Conservation (phyloP, 2,113 vertebrate genomes). For the Paraplagusia blochii region DNA sequence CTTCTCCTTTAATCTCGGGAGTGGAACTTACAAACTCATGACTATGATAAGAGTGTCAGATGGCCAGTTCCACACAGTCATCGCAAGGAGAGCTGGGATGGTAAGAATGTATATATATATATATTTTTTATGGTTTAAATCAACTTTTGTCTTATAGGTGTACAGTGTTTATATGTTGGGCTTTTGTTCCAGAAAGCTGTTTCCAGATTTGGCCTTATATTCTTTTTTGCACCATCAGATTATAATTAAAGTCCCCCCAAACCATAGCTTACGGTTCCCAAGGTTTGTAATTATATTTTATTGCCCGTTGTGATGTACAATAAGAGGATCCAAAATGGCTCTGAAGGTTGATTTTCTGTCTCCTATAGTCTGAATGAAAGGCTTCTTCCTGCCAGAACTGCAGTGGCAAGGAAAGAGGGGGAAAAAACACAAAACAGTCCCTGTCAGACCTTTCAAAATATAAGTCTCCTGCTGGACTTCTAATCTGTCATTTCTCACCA, state of each 20-base stretch:
- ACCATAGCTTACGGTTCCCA: constrained; percentile 57
- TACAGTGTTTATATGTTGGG: constrained; percentile 28
- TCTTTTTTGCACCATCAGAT: constrained; percentile 55
- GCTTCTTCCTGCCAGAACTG: constrained; percentile 64
- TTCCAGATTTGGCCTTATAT: constrained; percentile 49
- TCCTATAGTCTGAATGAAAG: constrained; percentile 53
- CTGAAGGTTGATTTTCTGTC: constrained; percentile 48
- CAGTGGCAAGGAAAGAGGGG: constrained; percentile 45
- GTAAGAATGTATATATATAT: constrained; percentile 70
- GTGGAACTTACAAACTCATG: constrained; percentile 87
- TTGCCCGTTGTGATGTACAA: constrained; percentile 66
- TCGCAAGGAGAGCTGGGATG: constrained; percentile 93
- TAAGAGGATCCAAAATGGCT: constrained; percentile 50
- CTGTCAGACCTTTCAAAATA: constrained; percentile 72
- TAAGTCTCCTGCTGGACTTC: constrained; percentile 72
- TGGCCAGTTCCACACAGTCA: constrained; percentile 93
- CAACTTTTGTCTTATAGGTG: background rate
- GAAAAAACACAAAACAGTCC: constrained; percentile 58
- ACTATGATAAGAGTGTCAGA: constrained; percentile 91
- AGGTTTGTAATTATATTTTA: constrained; percentile 70
- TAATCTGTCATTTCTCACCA: constrained; percentile 78
- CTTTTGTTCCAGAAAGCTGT: constrained; percentile 39
- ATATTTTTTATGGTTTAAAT: background rate
- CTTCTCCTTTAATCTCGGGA: constrained; percentile 94
- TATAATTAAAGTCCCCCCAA: constrained; percentile 60